Evolutionary conservation across 1,140 invertebrate genomes (phyloP), one percentile per base, ranked within the genome.

Genomic region (Zaprionus lachaisei): DNA sequence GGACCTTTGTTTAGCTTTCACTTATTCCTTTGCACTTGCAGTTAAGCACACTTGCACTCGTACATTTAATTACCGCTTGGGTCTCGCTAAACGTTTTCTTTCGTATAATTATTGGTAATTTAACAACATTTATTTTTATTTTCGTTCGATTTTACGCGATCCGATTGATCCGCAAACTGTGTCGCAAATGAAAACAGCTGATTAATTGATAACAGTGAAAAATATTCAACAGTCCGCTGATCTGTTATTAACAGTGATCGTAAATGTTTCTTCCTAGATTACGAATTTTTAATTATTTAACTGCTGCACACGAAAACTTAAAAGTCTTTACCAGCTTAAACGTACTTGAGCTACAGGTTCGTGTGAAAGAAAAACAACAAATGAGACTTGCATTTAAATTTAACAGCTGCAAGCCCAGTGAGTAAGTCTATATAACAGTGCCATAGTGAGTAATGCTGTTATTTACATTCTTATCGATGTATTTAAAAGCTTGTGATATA

Each of bases 101-200:
- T 17, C 60, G 54, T 47, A 22, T 24, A 44, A 44, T 76, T 76
- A 37, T 54, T 68, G 44, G 9, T 34, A 68, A 61, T 65, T 61
- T 60, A 60, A 63, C 31, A 47, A 63, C 56, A 49, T 67, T 67
- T 77, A 67, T 67, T 72, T 77, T 57, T 31, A 38, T 72, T 72
- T 77, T 72, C 63, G 70, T 77, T 76, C 62, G 62, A 77, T 77
- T 72, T 72, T 58, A 72, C 70, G 74, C 74, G 74, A 77, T 66
- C 74, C 67, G 72, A 26, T 56, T 64, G 61, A 76, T 72, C 68
- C 69, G 69, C 73, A 56, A 72, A 76, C 73, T 65, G 69, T 61
- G 55, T 37, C 55, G 68, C 73, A 75, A 75, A 75, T 75, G 72
- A 64, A 63, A 75, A 75, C 72, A 75, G 72, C 72, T 75, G 72